Conservation (phyloP, 2,797 vertebrate genomes). For the Pempheris klunzingeri region DNA sequence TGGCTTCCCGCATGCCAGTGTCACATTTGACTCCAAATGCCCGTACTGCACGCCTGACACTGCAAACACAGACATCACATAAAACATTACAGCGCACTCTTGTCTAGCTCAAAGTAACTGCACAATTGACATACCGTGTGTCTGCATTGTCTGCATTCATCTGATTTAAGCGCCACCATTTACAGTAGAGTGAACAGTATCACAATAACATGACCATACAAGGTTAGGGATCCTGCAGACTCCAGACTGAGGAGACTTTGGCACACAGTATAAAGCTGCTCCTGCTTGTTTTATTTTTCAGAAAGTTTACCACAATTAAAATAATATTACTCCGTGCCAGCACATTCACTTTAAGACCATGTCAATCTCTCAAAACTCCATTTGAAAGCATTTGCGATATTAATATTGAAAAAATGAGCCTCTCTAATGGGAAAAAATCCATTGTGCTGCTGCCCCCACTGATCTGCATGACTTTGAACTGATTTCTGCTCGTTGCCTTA, state of each 20-base stretch:
- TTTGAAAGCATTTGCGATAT: not conserved
- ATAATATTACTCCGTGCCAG: conserved; percentile 36
- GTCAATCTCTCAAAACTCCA: not conserved
- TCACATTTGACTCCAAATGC: conserved; percentile 83
- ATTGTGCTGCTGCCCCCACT: not conserved
- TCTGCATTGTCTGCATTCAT: conserved; percentile 47
- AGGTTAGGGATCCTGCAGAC: conserved; percentile 59
- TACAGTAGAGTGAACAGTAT: conserved; percentile 50
- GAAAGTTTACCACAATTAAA: conserved; percentile 23
- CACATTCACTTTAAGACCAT: conserved; percentile 7
- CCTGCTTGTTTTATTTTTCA: conserved; percentile 29
- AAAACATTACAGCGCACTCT: conserved; percentile 45
- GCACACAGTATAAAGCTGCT: conserved; percentile 46
- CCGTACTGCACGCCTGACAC: conserved; percentile 84
- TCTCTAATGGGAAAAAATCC: not conserved
- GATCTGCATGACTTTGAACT: not conserved
- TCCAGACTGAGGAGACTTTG: conserved; percentile 33
- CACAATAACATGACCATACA: conserved; percentile 79
- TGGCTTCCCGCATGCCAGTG: conserved; percentile 81
- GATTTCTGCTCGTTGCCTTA: not conserved
- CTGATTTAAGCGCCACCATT: conserved; percentile 58
- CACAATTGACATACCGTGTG: conserved; percentile 40
- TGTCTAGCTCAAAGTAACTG: conserved; percentile 24
- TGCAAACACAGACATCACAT: conserved; percentile 69
- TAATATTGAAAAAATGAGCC: not conserved